phyloP scores from a whole-genome alignment of 1,140 invertebrate genomes.

The Solen grandis region DNA sequence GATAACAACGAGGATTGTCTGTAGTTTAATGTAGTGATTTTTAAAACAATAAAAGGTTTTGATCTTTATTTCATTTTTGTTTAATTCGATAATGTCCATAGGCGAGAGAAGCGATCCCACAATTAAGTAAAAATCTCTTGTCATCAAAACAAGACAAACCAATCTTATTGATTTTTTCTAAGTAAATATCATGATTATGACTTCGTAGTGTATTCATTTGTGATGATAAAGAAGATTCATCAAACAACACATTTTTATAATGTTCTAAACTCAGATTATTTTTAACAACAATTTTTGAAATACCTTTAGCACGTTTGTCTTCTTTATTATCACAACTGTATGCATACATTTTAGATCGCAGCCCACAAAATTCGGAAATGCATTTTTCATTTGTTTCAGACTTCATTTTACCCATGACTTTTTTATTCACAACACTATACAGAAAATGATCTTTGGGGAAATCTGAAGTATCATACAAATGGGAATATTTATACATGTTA shows the following conservation, averaged over 20 bases:
- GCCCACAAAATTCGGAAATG: slow-evolving; percentile 46
- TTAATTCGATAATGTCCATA: not conserved
- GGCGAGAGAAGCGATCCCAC: not conserved
- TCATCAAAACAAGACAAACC: not conserved
- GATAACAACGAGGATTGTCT: too few species aligned
- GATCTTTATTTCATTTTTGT: too few species aligned
- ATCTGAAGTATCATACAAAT: slow-evolving; percentile 62
- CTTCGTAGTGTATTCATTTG: not conserved
- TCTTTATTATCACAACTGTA: slow-evolving; percentile 22
- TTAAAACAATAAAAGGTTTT: too few species aligned
- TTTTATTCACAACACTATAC: slow-evolving; percentile 78
- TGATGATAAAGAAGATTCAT: not conserved
- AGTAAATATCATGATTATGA: not conserved
- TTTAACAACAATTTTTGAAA: slow-evolving; percentile 34
- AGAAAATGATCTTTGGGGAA: slow-evolving; percentile 64
- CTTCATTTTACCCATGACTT: slow-evolving; percentile 82
- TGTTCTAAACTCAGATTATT: not conserved
- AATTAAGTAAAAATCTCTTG: not conserved
- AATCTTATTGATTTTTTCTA: not conserved
- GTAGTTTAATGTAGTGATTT: too few species aligned
- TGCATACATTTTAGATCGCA: slow-evolving; percentile 49
- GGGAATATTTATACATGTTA: slow-evolving; percentile 70
- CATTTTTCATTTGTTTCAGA: slow-evolving; percentile 79
- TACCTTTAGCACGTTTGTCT: slow-evolving; percentile 44
- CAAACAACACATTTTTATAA: not conserved